Conservation (phyloP, 30 jellyfish, hydroid and myxozoan species). For the Turritopsis rubra region DNA sequence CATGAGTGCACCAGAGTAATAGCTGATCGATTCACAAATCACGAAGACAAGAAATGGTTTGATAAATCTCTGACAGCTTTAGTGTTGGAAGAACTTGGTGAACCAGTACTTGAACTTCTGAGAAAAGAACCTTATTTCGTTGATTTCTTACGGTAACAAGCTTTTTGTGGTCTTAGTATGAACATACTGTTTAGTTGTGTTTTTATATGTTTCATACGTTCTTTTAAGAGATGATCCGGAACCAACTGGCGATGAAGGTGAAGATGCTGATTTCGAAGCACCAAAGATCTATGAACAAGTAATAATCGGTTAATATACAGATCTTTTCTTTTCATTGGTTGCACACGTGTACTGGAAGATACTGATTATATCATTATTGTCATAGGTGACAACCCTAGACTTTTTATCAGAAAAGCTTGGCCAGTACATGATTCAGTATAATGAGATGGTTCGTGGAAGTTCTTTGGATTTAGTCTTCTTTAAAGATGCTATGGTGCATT, state of each 20-base stretch:
- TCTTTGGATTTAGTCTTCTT: slow-evolving; percentile 79
- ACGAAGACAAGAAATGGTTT: slow-evolving; percentile 67
- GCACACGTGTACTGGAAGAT: no score
- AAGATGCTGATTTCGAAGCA: slow-evolving; percentile 88
- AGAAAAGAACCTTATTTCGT: slow-evolving; percentile 83
- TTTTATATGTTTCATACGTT: background rate
- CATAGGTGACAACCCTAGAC: slow-evolving; percentile 58
- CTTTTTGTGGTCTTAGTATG: background rate
- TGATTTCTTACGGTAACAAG: slow-evolving; percentile 65
- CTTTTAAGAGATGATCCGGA: slow-evolving; percentile 84
- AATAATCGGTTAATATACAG: slow-evolving; percentile 2
- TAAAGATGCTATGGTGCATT: slow-evolving; percentile 94
- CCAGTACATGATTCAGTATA: slow-evolving; percentile 54
- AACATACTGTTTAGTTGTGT: background rate
- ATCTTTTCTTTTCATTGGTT: no score
- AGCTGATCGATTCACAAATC: slow-evolving; percentile 83
- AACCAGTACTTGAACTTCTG: slow-evolving; percentile 36
- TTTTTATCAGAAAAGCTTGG: slow-evolving; percentile 42
- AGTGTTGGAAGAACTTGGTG: slow-evolving; percentile 56
- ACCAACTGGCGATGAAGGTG: slow-evolving; percentile 93
- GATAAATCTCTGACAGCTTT: slow-evolving; percentile 28
- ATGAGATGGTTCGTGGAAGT: slow-evolving; percentile 90
- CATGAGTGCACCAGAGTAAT: slow-evolving; percentile 86
- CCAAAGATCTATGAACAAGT: slow-evolving; percentile 90
- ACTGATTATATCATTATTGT: background rate